phyloP scores from a whole-genome alignment of 1,140 invertebrate species.

The Drosophila mauritiana region DNA sequence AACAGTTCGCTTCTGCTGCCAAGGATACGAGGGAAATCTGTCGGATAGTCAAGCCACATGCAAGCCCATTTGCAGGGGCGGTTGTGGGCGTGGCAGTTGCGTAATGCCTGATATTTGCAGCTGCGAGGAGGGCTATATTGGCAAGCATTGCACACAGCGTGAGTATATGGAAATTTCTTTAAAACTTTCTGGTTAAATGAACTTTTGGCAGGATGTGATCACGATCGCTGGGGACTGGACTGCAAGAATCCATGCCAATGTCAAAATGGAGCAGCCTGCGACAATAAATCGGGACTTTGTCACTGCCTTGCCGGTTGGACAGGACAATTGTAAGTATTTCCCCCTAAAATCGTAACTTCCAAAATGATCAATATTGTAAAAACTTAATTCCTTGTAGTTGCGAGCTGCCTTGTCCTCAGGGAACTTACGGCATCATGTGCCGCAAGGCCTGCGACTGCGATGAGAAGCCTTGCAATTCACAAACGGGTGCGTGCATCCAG shows the following conservation, averaged over 20 bases:
- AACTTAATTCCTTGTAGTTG: slow-evolving; percentile 51
- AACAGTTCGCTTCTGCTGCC: slow-evolving; percentile 79
- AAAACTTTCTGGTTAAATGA: neutral
- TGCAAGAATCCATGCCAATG: slow-evolving; percentile 74
- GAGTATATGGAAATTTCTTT: slow-evolving; percentile 24
- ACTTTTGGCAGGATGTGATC: slow-evolving; percentile 63
- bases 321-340: slow-evolving; percentile 67
- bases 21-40: slow-evolving; percentile 79
- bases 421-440: slow-evolving; percentile 81
- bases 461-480: slow-evolving; percentile 72
- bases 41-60: slow-evolving; percentile 77
- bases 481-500: slow-evolving; percentile 66
- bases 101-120: slow-evolving; percentile 73
- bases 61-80: slow-evolving; percentile 78
- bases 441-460: slow-evolving; percentile 75
- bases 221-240: slow-evolving; percentile 82
- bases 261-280: slow-evolving; percentile 74
- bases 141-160: slow-evolving; percentile 81
- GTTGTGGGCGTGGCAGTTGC: slow-evolving; percentile 82
- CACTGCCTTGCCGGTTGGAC: slow-evolving; percentile 79
- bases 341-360: neutral
- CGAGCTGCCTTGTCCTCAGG: slow-evolving; percentile 74
- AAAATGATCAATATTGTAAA: neutral
- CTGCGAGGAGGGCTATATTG: slow-evolving; percentile 80
- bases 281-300: slow-evolving; percentile 76